Base-by-base conservation (phyloP, 2,888 invertebrate genomes). In the Nipponacmea schrenckii region DNA sequence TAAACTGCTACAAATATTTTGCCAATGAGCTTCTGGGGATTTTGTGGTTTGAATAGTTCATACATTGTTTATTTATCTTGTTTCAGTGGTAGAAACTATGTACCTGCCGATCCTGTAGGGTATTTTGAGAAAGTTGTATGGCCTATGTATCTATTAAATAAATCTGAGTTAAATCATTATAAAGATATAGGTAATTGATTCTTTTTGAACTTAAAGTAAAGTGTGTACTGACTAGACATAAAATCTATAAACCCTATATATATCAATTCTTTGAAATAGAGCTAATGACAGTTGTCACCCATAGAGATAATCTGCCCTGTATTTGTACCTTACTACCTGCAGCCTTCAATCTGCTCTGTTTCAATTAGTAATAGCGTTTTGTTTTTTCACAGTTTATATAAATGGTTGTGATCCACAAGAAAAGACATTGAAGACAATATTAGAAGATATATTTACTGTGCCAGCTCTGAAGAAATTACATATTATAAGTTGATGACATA, bases 121-220 rank as follows among this genome's bases (percentile, higher is more conserved):
- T 97, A 97, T 90, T 96, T 96, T 90, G 95, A 96, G 64, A 89
- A 90, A 78, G 93, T 94, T 85, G 95, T 94, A n/a, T 97, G 97
- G 96, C 96, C 96, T n/a, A 93, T 93, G 84, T 94, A 96, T 79
- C 74, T 87, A 46, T 77, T 82, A 50, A 86, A 90, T 78, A 78
- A 85, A 56, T 75, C 85, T 70, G 78, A 71, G 17, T 68, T 85
- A 17, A 67, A 75, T 27, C 74, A 77, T 46, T 81, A 83, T 70
- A 67, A 67, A 31, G 83, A 85, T 74, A 84, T 86, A 66, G 80
- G 86, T 86, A 74, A 70, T 67, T 66, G 56, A 12, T 10, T 17
- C 15, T 48, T 17, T 48, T 48, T 48, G 15, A 48, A 17, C n/a
- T 48, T 15, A n/a, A n/a, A n/a, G n/a, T n/a, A n/a, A n/a, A n/a